Conservation (phyloP, 2,113 vertebrate species). For the Seriola rivoliana region DNA sequence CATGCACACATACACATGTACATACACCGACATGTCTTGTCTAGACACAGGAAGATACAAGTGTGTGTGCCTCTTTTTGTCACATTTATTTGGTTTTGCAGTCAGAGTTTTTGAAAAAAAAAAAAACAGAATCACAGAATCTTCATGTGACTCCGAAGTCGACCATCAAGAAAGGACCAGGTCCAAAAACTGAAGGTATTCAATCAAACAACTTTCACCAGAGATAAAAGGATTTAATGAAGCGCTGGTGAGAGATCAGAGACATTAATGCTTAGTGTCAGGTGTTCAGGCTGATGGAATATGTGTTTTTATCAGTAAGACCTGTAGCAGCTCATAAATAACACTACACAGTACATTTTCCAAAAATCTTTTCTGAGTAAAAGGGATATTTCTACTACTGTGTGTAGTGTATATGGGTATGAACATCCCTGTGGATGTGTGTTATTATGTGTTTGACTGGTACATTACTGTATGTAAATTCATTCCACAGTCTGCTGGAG, state of each 20-base stretch:
- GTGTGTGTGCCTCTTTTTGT: not conserved
- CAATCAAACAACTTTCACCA: not conserved
- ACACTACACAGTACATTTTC: not conserved
- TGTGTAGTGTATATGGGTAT: not conserved
- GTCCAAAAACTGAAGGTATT: slow-evolving; percentile 7
- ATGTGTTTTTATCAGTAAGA: slow-evolving; percentile 38
- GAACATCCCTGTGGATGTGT: not conserved
- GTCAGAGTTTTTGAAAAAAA: not conserved
- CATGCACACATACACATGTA: not conserved
- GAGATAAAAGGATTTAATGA: slow-evolving; percentile 42
- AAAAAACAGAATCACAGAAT: not conserved
- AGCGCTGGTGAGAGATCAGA: slow-evolving; percentile 16
- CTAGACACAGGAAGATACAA: not conserved
- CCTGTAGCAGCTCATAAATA: slow-evolving; percentile 21
- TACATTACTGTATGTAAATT: slow-evolving; percentile 26
- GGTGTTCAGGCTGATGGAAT: slow-evolving; percentile 43
- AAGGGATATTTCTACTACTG: not conserved
- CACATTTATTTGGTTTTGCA: not conserved
- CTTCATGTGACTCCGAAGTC: not conserved
- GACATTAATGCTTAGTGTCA: slow-evolving; percentile 4
- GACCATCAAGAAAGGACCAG: not conserved
- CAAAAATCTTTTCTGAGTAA: not conserved
- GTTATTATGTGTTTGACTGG: slow-evolving; percentile 5
- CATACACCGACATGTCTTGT: not conserved
- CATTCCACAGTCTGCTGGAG: not conserved